These are phyloP conservation scores for Heliconius hewitsoni DNA, from an alignment of 1,140 invertebrate species.

Conservation along the genomic window DNA sequence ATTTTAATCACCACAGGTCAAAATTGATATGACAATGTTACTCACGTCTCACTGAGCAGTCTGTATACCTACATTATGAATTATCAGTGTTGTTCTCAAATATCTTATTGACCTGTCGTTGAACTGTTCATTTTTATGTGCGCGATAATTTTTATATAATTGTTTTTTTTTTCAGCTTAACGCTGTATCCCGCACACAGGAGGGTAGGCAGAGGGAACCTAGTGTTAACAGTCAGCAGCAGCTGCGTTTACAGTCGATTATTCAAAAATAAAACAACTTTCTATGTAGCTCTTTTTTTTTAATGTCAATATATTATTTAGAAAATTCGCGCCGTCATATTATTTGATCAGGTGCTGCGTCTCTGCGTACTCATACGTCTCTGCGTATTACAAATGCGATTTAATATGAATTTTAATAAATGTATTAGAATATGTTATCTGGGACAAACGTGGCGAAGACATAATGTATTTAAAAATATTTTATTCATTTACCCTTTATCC, in stretches of 20 bases:
- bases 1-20: too few species aligned
- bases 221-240: not conserved
- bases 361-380: too few species aligned
- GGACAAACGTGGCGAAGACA: not conserved
- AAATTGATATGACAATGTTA: too few species aligned
- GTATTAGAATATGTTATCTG: slow-evolving; percentile 1
- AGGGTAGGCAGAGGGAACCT: too few species aligned
- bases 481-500: too few species aligned
- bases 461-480: not conserved
- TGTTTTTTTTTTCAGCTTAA: too few species aligned
- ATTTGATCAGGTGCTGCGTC: slow-evolving; percentile 42
- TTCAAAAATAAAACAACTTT: not conserved
- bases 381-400: slow-evolving; percentile 30
- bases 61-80: not conserved
- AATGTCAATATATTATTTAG: slow-evolving; percentile 29
- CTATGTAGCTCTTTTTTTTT: not conserved
- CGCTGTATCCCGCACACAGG: too few species aligned
- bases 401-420: slow-evolving; percentile 10
- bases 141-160: too few species aligned
- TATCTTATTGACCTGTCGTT: not conserved
- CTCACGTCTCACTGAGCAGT: not conserved
- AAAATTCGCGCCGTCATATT: slow-evolving; percentile 32
- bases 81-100: not conserved
- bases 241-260: not conserved
- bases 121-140: not conserved